Evolutionary conservation across 2,113 vertebrate genomes (phyloP).

Genomic region (Recurvirostra avosetta): DNA sequence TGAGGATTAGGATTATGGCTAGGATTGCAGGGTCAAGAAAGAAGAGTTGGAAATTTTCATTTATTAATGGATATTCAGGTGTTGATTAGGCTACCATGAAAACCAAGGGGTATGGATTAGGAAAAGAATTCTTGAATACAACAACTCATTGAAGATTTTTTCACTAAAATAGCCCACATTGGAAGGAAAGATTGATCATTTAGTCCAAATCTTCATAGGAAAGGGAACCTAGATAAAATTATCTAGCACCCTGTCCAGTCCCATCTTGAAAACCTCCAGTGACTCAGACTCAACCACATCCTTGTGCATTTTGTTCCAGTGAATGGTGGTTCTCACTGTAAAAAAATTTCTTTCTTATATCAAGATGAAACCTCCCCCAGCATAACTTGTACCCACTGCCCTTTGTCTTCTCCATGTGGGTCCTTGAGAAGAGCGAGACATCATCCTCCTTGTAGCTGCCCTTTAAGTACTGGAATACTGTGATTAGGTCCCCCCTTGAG

Average conservation of each 20-base stretch:
- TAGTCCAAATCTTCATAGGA: not conserved
- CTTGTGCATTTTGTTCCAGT: not conserved
- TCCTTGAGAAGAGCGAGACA: not conserved
- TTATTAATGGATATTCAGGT: not conserved
- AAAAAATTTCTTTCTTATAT: not conserved
- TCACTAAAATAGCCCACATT: not conserved
- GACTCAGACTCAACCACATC: too few relatives aligned
- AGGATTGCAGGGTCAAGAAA: not conserved
- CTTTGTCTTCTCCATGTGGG: not conserved
- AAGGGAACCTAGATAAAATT: not conserved
- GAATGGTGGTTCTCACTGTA: not conserved
- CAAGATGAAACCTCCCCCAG: not conserved
- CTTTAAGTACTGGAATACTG: not conserved
- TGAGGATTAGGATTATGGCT: not conserved
- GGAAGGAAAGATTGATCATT: not conserved
- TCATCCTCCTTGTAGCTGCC: not conserved
- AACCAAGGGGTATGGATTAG: not conserved
- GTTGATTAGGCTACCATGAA: not conserved
- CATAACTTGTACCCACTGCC: not conserved
- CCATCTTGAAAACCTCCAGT: not conserved
- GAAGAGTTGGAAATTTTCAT: not conserved
- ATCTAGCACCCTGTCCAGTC: not conserved
- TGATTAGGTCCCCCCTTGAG: not conserved
- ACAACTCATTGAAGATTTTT: not conserved
- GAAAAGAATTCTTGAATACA: not conserved